These are phyloP conservation scores for Nyctereutes procyonoides DNA, from an alignment of 2,113 vertebrate species.

Conservation along the genomic window DNA sequence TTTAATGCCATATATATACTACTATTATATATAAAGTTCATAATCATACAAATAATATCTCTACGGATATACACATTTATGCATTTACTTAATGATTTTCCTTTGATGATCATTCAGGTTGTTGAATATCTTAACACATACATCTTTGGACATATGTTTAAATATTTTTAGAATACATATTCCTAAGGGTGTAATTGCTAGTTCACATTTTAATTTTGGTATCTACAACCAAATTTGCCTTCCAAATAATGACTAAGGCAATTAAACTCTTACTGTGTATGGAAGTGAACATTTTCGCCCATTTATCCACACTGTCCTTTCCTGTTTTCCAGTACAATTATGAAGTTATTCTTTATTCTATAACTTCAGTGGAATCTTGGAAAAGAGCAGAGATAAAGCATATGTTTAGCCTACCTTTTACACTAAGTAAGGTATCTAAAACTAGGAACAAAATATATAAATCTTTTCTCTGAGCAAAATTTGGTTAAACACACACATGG, in stretches of 20 bases:
- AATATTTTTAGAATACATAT: conserved; percentile 6
- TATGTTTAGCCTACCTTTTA: neutral
- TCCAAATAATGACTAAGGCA: neutral
- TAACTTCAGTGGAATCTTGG: neutral
- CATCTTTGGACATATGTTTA: conserved; percentile 4
- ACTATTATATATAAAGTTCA: neutral
- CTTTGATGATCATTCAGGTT: conserved; percentile 32
- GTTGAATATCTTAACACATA: conserved; percentile 8
- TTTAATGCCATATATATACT: neutral
- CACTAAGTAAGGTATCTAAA: conserved; percentile 31
- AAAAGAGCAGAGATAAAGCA: neutral
- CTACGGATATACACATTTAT: neutral
- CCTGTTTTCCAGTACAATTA: neutral
- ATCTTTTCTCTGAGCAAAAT: neutral
- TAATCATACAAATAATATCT: neutral
- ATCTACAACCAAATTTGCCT: conserved; percentile 11
- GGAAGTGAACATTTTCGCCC: neutral
- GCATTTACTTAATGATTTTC: conserved; percentile 35
- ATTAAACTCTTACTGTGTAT: neutral
- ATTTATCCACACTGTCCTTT: neutral
- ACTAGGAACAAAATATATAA: neutral
- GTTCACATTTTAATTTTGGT: conserved; percentile 16
- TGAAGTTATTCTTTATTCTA: neutral
- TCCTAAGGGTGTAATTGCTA: neutral
- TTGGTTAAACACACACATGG: neutral